Evolutionary conservation across 2,888 invertebrate genomes (phyloP).

Genomic region (Taenaris catops): DNA sequence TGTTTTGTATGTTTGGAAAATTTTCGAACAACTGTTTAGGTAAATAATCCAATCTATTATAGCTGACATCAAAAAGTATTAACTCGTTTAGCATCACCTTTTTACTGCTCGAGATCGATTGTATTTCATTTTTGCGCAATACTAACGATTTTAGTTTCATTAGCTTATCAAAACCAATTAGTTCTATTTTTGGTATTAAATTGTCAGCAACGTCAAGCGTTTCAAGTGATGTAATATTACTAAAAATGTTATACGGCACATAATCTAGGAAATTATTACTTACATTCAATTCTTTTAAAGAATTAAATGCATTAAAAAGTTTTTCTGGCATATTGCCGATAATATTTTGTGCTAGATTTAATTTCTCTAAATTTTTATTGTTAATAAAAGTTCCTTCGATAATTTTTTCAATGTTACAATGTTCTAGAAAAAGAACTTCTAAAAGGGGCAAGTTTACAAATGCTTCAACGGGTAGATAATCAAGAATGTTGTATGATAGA

Average conservation of each 20-base stretch:
- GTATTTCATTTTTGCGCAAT: conserved; percentile 65
- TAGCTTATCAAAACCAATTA: conserved; percentile 72
- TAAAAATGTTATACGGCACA: conserved; percentile 87
- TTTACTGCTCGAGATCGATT: conserved; percentile 48
- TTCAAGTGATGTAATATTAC: conserved; percentile 87
- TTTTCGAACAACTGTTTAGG: conserved; percentile 55
- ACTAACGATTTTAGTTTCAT: conserved; percentile 57
- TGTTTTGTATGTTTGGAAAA: conserved; percentile 64
- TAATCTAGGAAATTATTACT: conserved; percentile 86
- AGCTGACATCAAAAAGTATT: conserved; percentile 59
- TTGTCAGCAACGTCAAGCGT: conserved; percentile 85
- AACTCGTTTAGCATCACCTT: conserved; percentile 54
- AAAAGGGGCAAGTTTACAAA: conserved; percentile 88
- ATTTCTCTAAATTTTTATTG: conserved; percentile 86
- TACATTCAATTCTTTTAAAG: conserved; percentile 86
- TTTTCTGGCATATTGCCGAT: conserved; percentile 82
- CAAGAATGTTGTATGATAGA: conserved; percentile 89
- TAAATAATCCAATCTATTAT: conserved; percentile 52
- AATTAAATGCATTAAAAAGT: conserved; percentile 84
- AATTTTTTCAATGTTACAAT: conserved; percentile 84
- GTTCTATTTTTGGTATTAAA: conserved; percentile 84
- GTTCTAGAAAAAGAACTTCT: conserved; percentile 85
- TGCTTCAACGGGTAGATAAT: conserved; percentile 83
- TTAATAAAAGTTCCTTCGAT: conserved; percentile 85
- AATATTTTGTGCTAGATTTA: conserved; percentile 87